These are phyloP conservation scores for Mustela nigripes DNA, from an alignment of 2,113 vertebrate species.

Conservation along the genomic window DNA sequence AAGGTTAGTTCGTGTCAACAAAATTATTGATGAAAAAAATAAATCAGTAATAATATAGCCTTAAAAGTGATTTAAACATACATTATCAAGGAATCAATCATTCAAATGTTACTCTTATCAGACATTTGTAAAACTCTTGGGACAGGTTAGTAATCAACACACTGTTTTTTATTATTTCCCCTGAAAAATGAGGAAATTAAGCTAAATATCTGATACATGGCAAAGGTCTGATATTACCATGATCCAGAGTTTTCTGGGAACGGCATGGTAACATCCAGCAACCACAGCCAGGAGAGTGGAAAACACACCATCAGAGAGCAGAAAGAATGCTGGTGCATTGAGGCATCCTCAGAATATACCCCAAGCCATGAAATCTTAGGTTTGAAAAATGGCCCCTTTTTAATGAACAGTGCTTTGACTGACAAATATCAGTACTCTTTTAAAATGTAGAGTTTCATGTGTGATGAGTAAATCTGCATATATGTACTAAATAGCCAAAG, in stretches of 20 bases:
- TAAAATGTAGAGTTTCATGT: neutral
- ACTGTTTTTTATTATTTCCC: conserved; percentile 5
- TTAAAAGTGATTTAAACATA: conserved; percentile 64
- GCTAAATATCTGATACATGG: neutral
- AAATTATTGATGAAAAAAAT: conserved; percentile 61
- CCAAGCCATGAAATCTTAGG: neutral
- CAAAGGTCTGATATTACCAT: neutral
- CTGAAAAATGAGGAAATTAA: conserved; percentile 36
- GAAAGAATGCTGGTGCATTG: neutral
- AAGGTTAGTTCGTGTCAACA: conserved; percentile 10
- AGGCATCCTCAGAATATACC: neutral
- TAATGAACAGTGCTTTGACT: neutral
- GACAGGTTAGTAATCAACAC: neutral
- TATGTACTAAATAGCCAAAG: neutral
- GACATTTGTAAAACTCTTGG: neutral
- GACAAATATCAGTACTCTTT: conserved; percentile 37
- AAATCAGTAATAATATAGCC: conserved; percentile 32
- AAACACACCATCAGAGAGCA: neutral
- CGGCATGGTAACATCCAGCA: neutral
- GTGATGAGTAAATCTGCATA: neutral
- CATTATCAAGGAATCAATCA: conserved; percentile 21
- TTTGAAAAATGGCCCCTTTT: neutral
- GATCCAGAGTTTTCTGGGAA: neutral
- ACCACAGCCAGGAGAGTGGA: neutral
- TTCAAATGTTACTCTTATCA: conserved; percentile 8